Percentiles rank a stretch among this genome's conserved stretches.
Evolutionary conservation across 2,797 vertebrate species (phyloP).

Genomic region (Argyrosomus regius): DNA sequence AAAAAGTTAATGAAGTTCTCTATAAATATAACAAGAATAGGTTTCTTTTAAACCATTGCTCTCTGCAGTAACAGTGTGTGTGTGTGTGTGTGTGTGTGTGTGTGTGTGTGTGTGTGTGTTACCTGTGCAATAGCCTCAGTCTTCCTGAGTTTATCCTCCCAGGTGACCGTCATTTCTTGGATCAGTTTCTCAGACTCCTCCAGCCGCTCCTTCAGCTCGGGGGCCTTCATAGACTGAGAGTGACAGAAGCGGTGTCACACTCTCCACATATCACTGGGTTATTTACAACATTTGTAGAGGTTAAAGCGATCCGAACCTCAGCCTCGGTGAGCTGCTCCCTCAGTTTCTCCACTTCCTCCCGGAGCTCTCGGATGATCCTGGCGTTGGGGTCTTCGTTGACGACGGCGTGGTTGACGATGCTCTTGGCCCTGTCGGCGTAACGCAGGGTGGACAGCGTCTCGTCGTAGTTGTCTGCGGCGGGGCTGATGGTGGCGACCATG

Average conservation of each 20-base stretch:
- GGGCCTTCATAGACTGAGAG: slow-evolving; percentile 93
- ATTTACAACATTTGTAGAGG: neutral
- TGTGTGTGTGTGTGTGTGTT: neutral
- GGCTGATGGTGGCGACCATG: slow-evolving; percentile 97
- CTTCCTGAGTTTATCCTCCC: slow-evolving; percentile 96
- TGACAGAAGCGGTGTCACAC: slow-evolving; percentile 9
- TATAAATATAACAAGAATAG: neutral
- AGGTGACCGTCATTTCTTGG: slow-evolving; percentile 94
- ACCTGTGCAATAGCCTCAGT: slow-evolving; percentile 92
- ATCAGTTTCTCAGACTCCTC: slow-evolving; percentile 97
- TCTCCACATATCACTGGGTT: fast-evolving
- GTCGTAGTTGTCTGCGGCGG: slow-evolving; percentile 95
- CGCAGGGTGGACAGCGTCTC: slow-evolving; percentile 95
- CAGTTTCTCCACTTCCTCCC: slow-evolving; percentile 96
- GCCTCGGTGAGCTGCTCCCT: slow-evolving; percentile 94
- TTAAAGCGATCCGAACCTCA: slow-evolving; percentile 82
- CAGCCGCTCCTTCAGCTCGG: slow-evolving; percentile 94
- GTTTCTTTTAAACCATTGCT: neutral
- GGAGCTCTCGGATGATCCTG: slow-evolving; percentile 93
- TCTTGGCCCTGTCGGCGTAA: slow-evolving; percentile 95
- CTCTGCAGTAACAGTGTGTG: neutral
- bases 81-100: slow-evolving; percentile 9
- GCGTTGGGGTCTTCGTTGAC: slow-evolving; percentile 97
- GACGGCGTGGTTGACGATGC: slow-evolving; percentile 93
- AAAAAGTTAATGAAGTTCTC: slow-evolving; percentile 15